These are phyloP conservation scores for Carduelis carduelis DNA, from an alignment of 2,797 vertebrate species.

Conservation along the genomic window DNA sequence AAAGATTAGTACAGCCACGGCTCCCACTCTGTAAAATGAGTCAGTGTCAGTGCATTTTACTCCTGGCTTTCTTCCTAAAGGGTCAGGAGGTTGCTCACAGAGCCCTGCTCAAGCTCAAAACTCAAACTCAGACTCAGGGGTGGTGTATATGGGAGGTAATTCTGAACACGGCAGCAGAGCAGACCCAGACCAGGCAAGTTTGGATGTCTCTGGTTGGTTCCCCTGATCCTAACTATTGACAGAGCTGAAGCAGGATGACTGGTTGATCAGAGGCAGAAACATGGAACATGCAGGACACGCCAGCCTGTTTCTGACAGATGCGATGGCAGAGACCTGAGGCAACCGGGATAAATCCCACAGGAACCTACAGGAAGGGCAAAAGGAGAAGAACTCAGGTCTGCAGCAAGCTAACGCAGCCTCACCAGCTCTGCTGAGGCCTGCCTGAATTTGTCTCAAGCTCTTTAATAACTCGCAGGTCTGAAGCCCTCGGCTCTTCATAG, in stretches of 20 bases:
- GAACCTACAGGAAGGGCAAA: background rate
- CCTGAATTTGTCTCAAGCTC: conserved; percentile 45
- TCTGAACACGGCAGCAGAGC: background rate
- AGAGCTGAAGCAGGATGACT: background rate
- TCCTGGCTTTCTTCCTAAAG: background rate
- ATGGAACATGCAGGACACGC: background rate
- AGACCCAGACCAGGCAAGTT: background rate
- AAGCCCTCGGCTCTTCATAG: background rate
- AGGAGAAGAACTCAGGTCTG: background rate
- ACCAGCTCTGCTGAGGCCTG: conserved; percentile 26
- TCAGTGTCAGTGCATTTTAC: background rate
- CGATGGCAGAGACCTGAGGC: background rate
- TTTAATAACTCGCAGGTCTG: background rate
- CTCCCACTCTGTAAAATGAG: background rate
- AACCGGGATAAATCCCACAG: background rate
- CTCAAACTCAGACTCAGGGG: background rate
- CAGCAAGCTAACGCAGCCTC: background rate
- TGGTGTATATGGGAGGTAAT: background rate
- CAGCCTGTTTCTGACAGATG: background rate
- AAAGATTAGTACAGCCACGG: background rate
- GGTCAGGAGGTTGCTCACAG: background rate
- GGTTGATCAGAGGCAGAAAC: background rate
- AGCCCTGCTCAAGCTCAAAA: background rate
- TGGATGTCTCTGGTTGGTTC: background rate
- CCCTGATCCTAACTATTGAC: background rate